Base-by-base conservation (phyloP, 1,140 invertebrate genomes). In the Drosophila chauvacae region DNA sequence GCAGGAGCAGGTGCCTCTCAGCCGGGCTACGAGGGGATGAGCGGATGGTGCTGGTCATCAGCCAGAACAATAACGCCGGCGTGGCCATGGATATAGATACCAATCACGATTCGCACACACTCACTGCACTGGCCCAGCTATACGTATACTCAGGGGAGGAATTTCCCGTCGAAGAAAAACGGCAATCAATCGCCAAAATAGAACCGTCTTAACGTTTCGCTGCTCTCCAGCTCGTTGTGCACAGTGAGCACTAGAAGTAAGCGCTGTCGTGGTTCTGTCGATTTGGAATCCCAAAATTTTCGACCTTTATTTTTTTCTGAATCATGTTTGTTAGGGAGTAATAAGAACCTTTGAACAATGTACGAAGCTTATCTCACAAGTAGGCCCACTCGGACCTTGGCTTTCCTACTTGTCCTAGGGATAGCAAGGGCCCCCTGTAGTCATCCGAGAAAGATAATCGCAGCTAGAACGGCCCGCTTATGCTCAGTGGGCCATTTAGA, bases 171-270 rank as follows among this genome's bases (percentile, higher is more conserved):
- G 63, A 81, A 83, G 84, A 88, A 87, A 80, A 88, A 83, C 83
- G 77, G 80, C 84, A 88, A 87, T 88, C 80, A 87, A 88, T 83
- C 86, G 83, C 76, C 83, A 71, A 88, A 87, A 88, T 87, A 84
- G 80, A 87, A 86, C 61, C 71, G 80, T 80, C 84, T 87, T 87
- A 87, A 88, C 80, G 84, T 69, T 74, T 77, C 80, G 76, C 74
- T 83, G 66, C 75, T 68, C 35, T 35, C 47, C 53, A 39, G 44
- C 41, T 37, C 35, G 23, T 50, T 56, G 16, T 11, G 11, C n/a
- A 77, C 74, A 68, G 74, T 77, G 35, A 26, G 14, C 30, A 50
- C 35, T 42, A n/a, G n/a, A 2, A 66, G 41, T 16, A 30, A 30
- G 5, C 4, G 10, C 7, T 50, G 16, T 28, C 1, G 26, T 28